Evolutionary conservation across 2,888 invertebrate genomes (phyloP), one percentile per base, ranked within the genome.

Genomic region (Andrena haemorrhoa): DNA sequence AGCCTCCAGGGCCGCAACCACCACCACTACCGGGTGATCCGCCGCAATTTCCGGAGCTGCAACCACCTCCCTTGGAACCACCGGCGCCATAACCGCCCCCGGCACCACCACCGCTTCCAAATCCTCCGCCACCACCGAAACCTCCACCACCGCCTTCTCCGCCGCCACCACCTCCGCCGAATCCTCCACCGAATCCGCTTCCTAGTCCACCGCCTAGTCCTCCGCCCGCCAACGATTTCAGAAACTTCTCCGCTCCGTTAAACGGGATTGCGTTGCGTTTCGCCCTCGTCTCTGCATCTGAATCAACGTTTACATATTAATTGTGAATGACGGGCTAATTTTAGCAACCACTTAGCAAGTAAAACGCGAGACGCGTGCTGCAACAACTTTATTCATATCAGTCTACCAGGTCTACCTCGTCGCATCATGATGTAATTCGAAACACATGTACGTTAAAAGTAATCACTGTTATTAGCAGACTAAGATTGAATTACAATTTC

Each of bases 221-320:
- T 2, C 82, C 78, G 1, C 63, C 41, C 16, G 66, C 71, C 7
- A 76, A 20, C 16, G 90, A 84, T 47, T 85, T 85, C 2, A 89
- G 61, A 0, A 89, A 86, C 58, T 83, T 81, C 60, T 85, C 83
- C 7, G 82, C 78, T 35, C 85, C 84, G 0, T 84, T 82, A 70
- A 70, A 85, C 0, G 86, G 61, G 1, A 51, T 49, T 0, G 76
- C 60, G 8, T 33, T 33, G 10, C 71, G 81, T 47, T 63, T 81
- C 64, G 6, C 58, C 31, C 82, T 72, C 3, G 0, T 12, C 8
- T 75, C 82, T n/a, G 66, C 79, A 2, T n/a, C 74, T 70, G 66
- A 71, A 41, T 2, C n/a, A 20, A 58, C 31, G 53, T 51, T 49
- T 26, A 23, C 12, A 16, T 4, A 16, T 49, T 26, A 26, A 49